A percentile compares a stretch with the other conserved stretches of the same genome.
These are phyloP conservation scores for Etheostoma cragini DNA, from an alignment of 2,113 vertebrate genomes.

Conservation along the genomic window DNA sequence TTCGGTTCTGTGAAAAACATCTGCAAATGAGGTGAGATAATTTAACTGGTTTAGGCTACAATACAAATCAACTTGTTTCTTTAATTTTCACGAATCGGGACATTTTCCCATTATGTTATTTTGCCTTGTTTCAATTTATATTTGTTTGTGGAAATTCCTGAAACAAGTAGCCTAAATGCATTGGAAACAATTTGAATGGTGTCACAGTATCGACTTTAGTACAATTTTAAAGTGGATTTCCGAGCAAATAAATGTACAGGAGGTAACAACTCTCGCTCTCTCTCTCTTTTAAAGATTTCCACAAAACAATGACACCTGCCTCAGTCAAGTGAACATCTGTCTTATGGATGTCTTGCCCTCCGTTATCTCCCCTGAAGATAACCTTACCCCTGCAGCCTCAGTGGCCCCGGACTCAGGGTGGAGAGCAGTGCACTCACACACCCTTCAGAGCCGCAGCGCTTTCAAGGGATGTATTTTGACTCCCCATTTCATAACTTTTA, in stretches of 20 bases:
- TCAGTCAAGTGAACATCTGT: conserved; percentile 45
- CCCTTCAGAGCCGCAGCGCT: conserved; percentile 51
- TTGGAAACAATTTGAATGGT: conserved; percentile 57
- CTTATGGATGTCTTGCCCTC: conserved; percentile 19
- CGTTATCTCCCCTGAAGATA: conserved; percentile 46
- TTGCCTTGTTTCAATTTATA: conserved; percentile 25
- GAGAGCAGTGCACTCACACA: conserved; percentile 26
- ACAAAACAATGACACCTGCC: conserved; percentile 52
- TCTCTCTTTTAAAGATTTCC: not conserved
- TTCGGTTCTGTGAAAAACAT: conserved; percentile 53
- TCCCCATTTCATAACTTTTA: conserved; percentile 80
- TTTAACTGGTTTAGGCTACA: conserved; percentile 44
- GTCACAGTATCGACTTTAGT: conserved; percentile 33
- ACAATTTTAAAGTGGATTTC: conserved; percentile 8
- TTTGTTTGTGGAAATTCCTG: conserved; percentile 51
- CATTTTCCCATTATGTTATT: conserved; percentile 1
- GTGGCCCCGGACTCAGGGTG: conserved; percentile 44
- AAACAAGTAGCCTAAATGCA: conserved; percentile 30
- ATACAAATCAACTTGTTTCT: conserved; percentile 40
- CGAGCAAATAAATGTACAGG: conserved; percentile 15
- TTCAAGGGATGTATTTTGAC: conserved; percentile 79
- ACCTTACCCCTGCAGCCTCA: conserved; percentile 46
- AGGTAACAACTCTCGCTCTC: not conserved
- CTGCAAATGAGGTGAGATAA: conserved; percentile 56
- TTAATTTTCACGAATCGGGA: conserved; percentile 2